Conservation (phyloP, 2,888 invertebrate species). For the Cheilosia scutellata region DNA sequence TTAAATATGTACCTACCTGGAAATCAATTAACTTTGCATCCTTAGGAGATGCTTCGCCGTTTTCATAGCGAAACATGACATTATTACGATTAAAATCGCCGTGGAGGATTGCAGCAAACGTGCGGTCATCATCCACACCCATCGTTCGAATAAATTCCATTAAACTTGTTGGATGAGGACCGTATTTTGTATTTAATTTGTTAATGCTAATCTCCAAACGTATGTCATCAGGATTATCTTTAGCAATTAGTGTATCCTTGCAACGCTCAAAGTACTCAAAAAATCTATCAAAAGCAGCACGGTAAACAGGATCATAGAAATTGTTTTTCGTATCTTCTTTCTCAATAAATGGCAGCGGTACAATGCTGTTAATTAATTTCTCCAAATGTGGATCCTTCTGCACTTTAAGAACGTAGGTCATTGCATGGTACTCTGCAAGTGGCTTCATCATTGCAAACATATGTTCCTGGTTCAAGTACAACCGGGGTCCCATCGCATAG, state of each 20-base stretch:
- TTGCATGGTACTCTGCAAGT: slow-evolving; percentile 81
- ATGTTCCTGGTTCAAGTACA: slow-evolving; percentile 80
- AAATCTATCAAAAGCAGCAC: slow-evolving; percentile 81
- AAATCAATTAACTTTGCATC: slow-evolving; percentile 82
- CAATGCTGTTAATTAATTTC: slow-evolving; percentile 78
- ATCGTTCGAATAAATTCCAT: slow-evolving; percentile 79
- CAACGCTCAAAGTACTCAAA: slow-evolving; percentile 80
- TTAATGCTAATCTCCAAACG: slow-evolving; percentile 77
- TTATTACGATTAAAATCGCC: slow-evolving; percentile 84
- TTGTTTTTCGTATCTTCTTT: slow-evolving; percentile 75
- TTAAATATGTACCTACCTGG: slow-evolving; percentile 78
- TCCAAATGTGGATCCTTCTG: slow-evolving; percentile 78
- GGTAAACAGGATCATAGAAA: slow-evolving; percentile 80
- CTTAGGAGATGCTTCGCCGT: slow-evolving; percentile 63
- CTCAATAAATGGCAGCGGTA: slow-evolving; percentile 79
- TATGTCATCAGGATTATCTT: slow-evolving; percentile 64
- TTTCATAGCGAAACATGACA: slow-evolving; percentile 81
- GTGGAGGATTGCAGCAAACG: slow-evolving; percentile 81
- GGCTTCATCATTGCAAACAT: slow-evolving; percentile 79
- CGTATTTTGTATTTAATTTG: slow-evolving; percentile 79
- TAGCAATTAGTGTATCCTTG: slow-evolving; percentile 57
- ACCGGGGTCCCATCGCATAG: slow-evolving; percentile 81
- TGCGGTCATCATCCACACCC: slow-evolving; percentile 77
- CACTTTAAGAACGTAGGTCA: slow-evolving; percentile 80
- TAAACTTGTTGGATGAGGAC: slow-evolving; percentile 78